Evolutionary conservation across 2,888 invertebrate species (phyloP), one percentile per base, ranked within the genome.

Genomic region (Trichacis sp.): DNA sequence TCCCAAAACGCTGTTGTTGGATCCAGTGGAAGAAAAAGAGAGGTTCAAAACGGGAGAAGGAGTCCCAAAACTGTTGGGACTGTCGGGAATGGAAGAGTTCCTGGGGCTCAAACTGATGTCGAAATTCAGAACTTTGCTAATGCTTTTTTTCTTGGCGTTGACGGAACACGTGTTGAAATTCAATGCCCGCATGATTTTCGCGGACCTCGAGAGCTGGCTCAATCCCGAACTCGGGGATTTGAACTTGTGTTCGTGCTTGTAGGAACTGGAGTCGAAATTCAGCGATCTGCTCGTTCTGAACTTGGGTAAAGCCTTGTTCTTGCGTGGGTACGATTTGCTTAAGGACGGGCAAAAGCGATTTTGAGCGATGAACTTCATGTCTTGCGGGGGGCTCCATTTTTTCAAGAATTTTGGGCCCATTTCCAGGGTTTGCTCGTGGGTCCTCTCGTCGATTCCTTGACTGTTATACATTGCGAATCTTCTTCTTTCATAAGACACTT

Each of bases 141-240:
- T 77, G 36, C 53, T 67, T 11, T 69, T 62, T 19, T 66, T 73
- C 4, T 65, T 58, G 2, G 61, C 69, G 19, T 71, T 73, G 3
- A 75, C 59, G 0, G 75, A 76, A 58, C 67, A 76, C 17, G 64
- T 71, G 47, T 69, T 73, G 2, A 77, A 74, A 55, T 77, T 78
- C 4, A 82, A 64, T 5, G 80, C 79, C 33, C 74, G 75, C 72
- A 82, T 77, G 46, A 82, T 82, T 60, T 80, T 82, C 3, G 80
- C 77, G 0, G 82, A 80, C 55, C 82, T 75, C 1, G 79, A 74
- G 2, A 77, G 61, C 48, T 73, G 70, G 1, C 75, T 73, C 0
- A 70, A 57, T 49, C 64, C 72, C 1, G 77, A 71, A 52, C 70
- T 75, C 4, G 76, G 73, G 0, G 76, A 75, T 48, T 65, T 72